Conservation (phyloP, 2,888 invertebrate species). For the Amphipoea lucens region DNA sequence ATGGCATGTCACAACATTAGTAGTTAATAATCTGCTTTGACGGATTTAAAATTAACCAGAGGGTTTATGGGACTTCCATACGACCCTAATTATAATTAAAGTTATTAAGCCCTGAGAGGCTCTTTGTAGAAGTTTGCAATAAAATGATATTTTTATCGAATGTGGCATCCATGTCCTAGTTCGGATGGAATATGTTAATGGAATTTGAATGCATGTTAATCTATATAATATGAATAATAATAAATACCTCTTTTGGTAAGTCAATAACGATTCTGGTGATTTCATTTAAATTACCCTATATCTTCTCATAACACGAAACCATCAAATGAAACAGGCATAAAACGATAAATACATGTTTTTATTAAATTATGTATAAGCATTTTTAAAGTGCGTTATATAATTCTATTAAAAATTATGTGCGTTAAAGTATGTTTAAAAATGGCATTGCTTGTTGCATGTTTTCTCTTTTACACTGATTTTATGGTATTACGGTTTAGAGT, state of each 20-base stretch:
- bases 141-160: conserved; percentile 54
- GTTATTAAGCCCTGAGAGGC: conserved; percentile 39
- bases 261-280: conserved; percentile 77
- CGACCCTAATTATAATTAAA: conserved; percentile 45
- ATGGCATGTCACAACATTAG: conserved; percentile 76
- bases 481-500: not conserved
- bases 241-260: conserved; percentile 90
- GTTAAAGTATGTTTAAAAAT: conserved; percentile 1
- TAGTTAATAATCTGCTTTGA: conserved; percentile 42
- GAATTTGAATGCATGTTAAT: conserved; percentile 90
- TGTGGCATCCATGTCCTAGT: conserved; percentile 82
- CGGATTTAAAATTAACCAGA: conserved; percentile 27
- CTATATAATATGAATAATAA: conserved; percentile 85
- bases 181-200: conserved; percentile 87
- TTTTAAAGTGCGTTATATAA: conserved; percentile 8
- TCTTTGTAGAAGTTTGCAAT: conserved; percentile 51
- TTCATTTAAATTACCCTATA: conserved; percentile 62
- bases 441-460: not conserved
- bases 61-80: conserved; percentile 33
- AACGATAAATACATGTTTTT: conserved; percentile 21
- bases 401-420: not conserved
- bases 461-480: not conserved
- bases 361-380: conserved; percentile 17
- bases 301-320: not conserved
- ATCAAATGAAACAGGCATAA: conserved; percentile 17